Conservation (phyloP, 2,888 invertebrate species). For the Rotaria sp. region DNA sequence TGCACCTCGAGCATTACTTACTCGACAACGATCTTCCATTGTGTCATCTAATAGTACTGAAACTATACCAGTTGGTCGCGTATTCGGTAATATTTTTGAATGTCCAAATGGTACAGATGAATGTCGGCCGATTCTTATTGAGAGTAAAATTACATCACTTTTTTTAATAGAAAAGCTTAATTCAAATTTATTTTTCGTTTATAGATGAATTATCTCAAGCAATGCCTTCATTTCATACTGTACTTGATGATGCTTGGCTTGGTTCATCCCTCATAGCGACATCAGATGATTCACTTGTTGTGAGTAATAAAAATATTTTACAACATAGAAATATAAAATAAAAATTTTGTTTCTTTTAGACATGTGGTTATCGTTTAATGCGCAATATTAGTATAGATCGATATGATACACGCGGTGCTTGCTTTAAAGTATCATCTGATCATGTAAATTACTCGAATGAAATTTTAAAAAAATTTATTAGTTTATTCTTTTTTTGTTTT, state of each 20-base stretch:
- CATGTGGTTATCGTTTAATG: conserved; percentile 19
- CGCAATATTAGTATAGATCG: conserved; percentile 13
- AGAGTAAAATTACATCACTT: background rate
- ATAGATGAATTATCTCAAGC: background rate
- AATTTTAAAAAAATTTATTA: background rate
- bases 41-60: background rate
- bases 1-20: background rate
- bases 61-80: background rate
- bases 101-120: background rate
- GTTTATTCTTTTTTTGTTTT: background rate
- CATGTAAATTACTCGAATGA: background rate
- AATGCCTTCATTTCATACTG: background rate
- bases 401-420: conserved; percentile 24
- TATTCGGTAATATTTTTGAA: conserved; percentile 18
- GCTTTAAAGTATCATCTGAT: background rate
- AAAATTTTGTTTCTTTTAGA: background rate
- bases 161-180: background rate
- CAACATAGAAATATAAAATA: background rate
- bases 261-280: background rate
- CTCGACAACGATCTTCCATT: background rate
- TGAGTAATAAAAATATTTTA: background rate
- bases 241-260: conserved; percentile 24
- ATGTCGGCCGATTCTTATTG: background rate
- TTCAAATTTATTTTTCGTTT: background rate
- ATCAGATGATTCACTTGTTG: background rate